Evolutionary conservation across 2,113 vertebrate genomes (phyloP).

Genomic region (Brachyhypopomus occidentalis): DNA sequence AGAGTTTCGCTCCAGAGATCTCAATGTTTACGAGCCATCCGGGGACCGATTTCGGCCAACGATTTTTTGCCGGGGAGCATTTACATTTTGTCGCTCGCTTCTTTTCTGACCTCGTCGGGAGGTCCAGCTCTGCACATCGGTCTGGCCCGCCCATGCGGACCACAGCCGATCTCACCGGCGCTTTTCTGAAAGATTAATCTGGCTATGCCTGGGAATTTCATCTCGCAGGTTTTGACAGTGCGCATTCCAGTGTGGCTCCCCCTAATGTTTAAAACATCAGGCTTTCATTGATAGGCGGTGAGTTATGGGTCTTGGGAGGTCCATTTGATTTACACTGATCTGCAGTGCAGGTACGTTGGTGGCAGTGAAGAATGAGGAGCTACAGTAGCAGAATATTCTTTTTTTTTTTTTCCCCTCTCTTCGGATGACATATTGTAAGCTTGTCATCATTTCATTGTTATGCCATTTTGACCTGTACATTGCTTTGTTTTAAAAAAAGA

Average conservation of each 20-base stretch:
- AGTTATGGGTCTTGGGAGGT: constrained; percentile 67
- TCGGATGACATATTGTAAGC: constrained; percentile 44
- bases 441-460: constrained; percentile 18
- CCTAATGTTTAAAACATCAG: constrained; percentile 71
- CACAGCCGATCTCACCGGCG: neutral
- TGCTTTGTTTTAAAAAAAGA: neutral
- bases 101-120: neutral
- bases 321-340: constrained; percentile 60
- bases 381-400: constrained; percentile 33
- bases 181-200: constrained; percentile 45
- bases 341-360: constrained; percentile 50
- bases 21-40: neutral
- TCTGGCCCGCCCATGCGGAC: neutral
- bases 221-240: constrained; percentile 63
- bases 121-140: neutral
- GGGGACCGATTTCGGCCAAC: neutral
- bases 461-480: neutral
- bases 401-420: constrained; percentile 1
- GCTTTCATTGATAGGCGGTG: constrained; percentile 64
- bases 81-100: neutral
- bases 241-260: constrained; percentile 48
- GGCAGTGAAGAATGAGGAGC: constrained; percentile 41
- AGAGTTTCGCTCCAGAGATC: neutral
- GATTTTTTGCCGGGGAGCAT: neutral
- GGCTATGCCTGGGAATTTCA: constrained; percentile 31